Evolutionary conservation across 2,888 invertebrate species (phyloP).

Genomic region (Nephrotoma flavescens): DNA sequence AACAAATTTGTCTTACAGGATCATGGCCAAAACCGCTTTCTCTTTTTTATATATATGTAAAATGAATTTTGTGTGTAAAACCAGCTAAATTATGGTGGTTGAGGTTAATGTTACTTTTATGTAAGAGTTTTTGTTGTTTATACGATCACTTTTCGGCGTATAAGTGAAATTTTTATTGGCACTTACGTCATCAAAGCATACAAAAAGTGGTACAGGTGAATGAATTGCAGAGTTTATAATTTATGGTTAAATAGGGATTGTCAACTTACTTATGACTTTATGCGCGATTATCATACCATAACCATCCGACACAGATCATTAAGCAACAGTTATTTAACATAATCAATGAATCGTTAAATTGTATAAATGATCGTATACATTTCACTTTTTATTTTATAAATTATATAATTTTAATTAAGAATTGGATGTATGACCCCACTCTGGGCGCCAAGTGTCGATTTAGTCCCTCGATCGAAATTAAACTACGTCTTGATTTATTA

Average conservation of each 20-base stretch:
- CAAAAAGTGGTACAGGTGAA: neutral
- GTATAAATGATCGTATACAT: neutral
- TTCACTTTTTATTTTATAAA: neutral
- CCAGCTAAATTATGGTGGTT: conserved; percentile 1
- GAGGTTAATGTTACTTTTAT: neutral
- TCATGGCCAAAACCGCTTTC: conserved; percentile 11
- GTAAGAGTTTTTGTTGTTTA: neutral
- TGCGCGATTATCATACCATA: neutral
- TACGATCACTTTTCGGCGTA: neutral
- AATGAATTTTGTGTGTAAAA: neutral
- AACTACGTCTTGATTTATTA: no score
- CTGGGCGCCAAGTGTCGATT: no score
- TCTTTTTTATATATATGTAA: conserved; percentile 5
- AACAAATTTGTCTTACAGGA: conserved; percentile 5
- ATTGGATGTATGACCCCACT: no score
- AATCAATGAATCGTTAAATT: neutral
- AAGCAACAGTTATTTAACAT: neutral
- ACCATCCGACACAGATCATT: neutral
- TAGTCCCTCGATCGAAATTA: no score
- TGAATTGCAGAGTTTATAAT: neutral
- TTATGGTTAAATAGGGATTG: neutral
- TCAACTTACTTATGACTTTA: neutral
- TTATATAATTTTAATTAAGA: neutral
- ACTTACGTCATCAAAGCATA: neutral
- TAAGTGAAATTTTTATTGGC: neutral